Evolutionary conservation across 2,888 invertebrate species (phyloP).

Genomic region (Odontothrips loti): DNA sequence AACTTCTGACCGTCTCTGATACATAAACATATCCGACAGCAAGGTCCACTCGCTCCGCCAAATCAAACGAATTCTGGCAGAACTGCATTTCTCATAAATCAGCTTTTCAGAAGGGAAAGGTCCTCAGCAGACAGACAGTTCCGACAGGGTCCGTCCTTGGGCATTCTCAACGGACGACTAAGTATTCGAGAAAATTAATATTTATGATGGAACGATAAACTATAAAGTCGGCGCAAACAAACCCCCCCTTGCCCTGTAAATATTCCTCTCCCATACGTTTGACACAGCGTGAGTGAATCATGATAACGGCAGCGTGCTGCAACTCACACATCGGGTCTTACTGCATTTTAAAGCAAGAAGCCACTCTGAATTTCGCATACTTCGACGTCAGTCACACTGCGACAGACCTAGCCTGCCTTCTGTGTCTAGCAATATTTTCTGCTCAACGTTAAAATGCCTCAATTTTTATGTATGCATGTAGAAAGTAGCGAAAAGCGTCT

Average conservation of each 20-base stretch:
- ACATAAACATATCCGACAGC: not conserved
- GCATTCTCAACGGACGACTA: no score
- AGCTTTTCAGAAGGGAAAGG: not conserved
- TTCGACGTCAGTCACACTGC: no score
- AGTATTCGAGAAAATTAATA: not conserved
- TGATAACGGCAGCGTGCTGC: not conserved
- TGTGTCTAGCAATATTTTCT: no score
- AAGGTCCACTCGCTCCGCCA: not conserved
- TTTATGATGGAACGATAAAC: not conserved
- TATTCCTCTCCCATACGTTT: not conserved
- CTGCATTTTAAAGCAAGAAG: no score
- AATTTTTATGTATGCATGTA: no score
- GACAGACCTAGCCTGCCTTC: no score
- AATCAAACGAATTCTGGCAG: constrained; percentile 6
- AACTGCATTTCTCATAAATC: constrained; percentile 6
- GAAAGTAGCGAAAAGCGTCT: no score
- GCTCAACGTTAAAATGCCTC: no score
- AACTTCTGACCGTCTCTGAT: not conserved
- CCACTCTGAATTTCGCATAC: no score
- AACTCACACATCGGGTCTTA: no score
- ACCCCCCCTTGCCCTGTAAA: not conserved
- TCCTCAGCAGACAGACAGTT: no score
- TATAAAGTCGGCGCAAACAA: not conserved
- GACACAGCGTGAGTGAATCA: not conserved
- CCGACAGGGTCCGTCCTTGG: no score